A percentile compares a stretch with the other conserved stretches of the same genome.
phyloP scores from a whole-genome alignment of 2,797 vertebrate species.

The Ispidina lecontei region DNA sequence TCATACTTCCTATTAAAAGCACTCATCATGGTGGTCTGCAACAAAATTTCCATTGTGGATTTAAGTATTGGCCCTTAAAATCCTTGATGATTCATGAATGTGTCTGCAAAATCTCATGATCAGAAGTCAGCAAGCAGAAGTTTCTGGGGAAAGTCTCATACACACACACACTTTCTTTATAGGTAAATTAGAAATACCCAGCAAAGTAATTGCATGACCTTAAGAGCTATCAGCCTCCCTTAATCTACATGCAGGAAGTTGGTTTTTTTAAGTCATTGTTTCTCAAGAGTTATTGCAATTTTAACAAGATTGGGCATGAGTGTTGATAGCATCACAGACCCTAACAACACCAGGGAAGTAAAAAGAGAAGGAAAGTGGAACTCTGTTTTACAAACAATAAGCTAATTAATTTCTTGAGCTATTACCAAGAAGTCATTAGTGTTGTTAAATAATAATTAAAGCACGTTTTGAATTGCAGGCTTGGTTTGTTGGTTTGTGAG shows the following conservation, averaged over 20 bases:
- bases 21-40: not conserved
- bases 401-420: constrained; percentile 41
- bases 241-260: not conserved
- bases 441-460: constrained; percentile 15
- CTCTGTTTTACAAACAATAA: not conserved
- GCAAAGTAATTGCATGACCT: not conserved
- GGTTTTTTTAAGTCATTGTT: not conserved
- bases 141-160: not conserved
- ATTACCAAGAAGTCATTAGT: constrained; percentile 21
- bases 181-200: not conserved
- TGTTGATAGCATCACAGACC: not conserved
- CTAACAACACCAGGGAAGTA: not conserved
- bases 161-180: not conserved
- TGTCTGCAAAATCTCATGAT: not conserved
- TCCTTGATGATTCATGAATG: not conserved
- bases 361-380: not conserved
- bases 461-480: not conserved
- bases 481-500: not conserved
- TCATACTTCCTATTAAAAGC: not conserved
- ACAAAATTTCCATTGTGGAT: not conserved
- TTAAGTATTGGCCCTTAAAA: not conserved
- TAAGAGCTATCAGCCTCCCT: not conserved
- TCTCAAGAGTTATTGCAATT: constrained; percentile 27
- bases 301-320: not conserved
- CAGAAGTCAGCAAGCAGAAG: not conserved